Conservation (phyloP, 2,113 vertebrate genomes). For the Tragelaphus strepsiceros region DNA sequence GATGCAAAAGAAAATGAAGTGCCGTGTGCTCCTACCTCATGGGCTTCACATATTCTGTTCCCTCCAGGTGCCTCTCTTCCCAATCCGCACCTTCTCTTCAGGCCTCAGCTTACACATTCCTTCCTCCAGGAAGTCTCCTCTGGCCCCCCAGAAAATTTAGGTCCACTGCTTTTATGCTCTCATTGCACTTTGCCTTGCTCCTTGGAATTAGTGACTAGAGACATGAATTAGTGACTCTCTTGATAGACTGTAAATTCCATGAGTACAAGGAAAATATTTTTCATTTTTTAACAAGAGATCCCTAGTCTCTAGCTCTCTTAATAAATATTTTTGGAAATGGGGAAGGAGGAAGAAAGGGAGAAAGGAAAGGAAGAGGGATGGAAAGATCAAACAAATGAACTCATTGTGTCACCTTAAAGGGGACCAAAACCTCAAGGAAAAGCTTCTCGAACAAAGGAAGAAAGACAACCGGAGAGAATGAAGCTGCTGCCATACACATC, state of each 20-base stretch:
- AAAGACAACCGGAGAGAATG: background rate
- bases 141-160: background rate
- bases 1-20: background rate
- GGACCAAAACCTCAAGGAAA: background rate
- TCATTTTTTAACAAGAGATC: background rate
- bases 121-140: background rate
- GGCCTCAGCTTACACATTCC: background rate
- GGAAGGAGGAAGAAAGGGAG: background rate
- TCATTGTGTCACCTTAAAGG: background rate
- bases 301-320: background rate
- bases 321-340: background rate
- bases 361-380: background rate
- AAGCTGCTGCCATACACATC: background rate
- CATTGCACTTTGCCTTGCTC: background rate
- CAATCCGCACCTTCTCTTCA: background rate
- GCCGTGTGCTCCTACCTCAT: background rate
- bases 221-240: background rate
- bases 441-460: background rate
- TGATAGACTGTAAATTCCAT: background rate
- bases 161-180: background rate
- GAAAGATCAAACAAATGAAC: background rate
- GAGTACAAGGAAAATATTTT: background rate
- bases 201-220: background rate
- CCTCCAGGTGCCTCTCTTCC: background rate
- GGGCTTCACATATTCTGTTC: background rate